Conservation (phyloP, 2,113 vertebrate genomes). For the Syngnathus typhle region DNA sequence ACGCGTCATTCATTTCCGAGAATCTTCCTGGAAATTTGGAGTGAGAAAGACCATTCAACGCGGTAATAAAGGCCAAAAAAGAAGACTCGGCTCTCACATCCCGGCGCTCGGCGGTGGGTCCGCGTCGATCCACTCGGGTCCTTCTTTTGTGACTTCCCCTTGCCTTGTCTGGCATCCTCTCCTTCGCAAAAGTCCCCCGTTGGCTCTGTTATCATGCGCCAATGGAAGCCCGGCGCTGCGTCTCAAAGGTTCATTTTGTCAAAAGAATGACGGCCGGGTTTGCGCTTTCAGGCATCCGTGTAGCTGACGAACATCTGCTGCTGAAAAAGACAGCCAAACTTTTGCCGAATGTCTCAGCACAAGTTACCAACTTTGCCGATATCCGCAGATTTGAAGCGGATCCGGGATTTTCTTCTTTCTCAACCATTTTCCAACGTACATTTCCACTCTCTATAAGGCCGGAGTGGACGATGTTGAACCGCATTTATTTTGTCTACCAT, state of each 20-base stretch:
- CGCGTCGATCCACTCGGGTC: conserved; percentile 38
- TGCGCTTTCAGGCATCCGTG: conserved; percentile 35
- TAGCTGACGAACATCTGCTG: conserved; percentile 60
- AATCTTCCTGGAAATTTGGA: conserved; percentile 6
- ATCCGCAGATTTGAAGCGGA: background rate
- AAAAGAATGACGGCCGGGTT: conserved; percentile 20
- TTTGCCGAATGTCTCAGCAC: background rate
- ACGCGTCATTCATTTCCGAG: background rate
- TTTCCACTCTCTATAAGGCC: too few relatives aligned
- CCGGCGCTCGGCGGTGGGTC: conserved; percentile 35
- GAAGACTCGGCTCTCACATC: conserved; percentile 31
- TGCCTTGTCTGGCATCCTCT: conserved; percentile 53
- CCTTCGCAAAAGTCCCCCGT: conserved; percentile 45
- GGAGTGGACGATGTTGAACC: background rate
- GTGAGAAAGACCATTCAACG: conserved; percentile 43
- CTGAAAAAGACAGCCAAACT: conserved; percentile 36
- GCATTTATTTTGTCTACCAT: background rate
- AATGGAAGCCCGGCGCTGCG: conserved; percentile 45
- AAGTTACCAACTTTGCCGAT: background rate
- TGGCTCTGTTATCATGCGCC: conserved; percentile 49
- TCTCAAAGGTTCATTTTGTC: conserved; percentile 49
- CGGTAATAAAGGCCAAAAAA: conserved; percentile 40
- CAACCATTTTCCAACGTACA: background rate
- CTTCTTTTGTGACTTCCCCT: conserved; percentile 30
- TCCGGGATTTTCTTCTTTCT: background rate